These are phyloP conservation scores for Emydocephalus ijimae DNA, from an alignment of 2,113 vertebrate genomes.

Conservation along the genomic window DNA sequence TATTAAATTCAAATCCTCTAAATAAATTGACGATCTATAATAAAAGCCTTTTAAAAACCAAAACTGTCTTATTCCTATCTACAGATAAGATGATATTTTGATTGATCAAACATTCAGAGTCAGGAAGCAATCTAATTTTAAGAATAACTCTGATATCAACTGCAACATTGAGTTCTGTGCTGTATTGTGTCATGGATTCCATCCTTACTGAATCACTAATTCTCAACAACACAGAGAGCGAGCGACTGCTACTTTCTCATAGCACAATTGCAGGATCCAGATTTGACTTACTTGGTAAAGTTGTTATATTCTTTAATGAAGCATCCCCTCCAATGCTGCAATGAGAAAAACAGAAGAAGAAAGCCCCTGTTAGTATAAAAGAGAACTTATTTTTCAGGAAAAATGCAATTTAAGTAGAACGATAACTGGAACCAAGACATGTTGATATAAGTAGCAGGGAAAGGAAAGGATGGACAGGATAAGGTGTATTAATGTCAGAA, in stretches of 20 bases:
- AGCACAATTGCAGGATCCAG: neutral
- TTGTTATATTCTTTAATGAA: conserved; percentile 77
- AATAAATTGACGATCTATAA: neutral
- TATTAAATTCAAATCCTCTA: neutral
- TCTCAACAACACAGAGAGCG: neutral
- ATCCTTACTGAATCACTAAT: neutral
- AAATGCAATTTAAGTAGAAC: neutral
- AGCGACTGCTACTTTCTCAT: neutral
- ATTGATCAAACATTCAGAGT: neutral
- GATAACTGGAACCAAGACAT: conserved; percentile 6
- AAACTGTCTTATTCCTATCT: neutral
- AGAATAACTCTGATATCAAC: neutral
- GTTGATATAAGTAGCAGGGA: neutral
- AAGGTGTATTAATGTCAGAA: neutral
- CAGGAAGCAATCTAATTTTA: fast-evolving
- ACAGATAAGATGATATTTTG: neutral
- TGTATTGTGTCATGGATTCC: neutral
- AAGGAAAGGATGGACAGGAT: neutral
- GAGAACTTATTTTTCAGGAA: neutral
- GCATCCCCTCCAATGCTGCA: conserved; percentile 84
- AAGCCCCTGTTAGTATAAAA: neutral
- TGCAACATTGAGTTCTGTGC: neutral
- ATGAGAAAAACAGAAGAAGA: conserved; percentile 32
- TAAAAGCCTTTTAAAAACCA: neutral
- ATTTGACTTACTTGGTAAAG: conserved; percentile 85